Evolutionary conservation across 1,140 invertebrate species (phyloP).

Genomic region (Brachionus calyciflorus): DNA sequence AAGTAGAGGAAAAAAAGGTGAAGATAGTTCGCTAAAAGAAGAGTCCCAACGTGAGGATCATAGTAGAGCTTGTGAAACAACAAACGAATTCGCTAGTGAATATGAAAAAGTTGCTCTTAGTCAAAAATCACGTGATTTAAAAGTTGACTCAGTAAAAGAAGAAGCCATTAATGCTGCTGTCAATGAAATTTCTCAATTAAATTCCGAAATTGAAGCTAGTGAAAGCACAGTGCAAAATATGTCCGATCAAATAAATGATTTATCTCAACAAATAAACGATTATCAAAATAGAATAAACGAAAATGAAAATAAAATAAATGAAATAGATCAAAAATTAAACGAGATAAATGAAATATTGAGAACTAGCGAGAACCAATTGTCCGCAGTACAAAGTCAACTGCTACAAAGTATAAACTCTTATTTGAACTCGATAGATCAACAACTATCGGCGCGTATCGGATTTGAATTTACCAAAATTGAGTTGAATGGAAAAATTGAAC

Average conservation of each 20-base stretch:
- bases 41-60: background rate
- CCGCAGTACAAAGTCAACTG: background rate
- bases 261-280: background rate
- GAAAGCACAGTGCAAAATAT: background rate
- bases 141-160: background rate
- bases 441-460: background rate
- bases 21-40: constrained; percentile 3
- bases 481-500: background rate
- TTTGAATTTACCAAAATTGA: background rate
- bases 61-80: background rate
- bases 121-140: background rate
- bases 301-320: background rate
- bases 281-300: background rate
- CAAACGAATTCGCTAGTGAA: background rate
- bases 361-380: background rate
- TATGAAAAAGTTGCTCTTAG: background rate
- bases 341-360: background rate
- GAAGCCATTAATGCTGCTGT: background rate
- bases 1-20: background rate
- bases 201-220: background rate
- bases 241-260: background rate
- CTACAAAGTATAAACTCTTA: background rate
- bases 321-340: background rate
- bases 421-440: constrained; percentile 4
- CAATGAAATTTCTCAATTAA: background rate